Evolutionary conservation across 2,888 invertebrate species (phyloP).

Genomic region (Lithophane semibrunnea): DNA sequence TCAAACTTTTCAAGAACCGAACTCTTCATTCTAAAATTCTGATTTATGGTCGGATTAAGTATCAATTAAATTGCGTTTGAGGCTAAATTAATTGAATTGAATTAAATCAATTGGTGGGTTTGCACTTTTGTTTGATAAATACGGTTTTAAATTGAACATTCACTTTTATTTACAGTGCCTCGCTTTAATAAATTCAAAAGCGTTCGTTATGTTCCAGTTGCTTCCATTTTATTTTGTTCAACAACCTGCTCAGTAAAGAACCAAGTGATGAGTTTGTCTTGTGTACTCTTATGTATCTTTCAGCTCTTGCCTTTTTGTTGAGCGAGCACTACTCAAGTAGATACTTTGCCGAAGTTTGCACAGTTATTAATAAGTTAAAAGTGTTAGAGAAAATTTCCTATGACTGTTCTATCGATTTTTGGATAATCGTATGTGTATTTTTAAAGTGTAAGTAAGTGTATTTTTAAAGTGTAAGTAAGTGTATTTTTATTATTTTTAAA

Average conservation of each 20-base stretch:
- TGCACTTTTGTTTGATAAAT: slow-evolving; percentile 10
- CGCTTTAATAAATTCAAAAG: neutral
- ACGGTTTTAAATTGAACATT: slow-evolving; percentile 13
- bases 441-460: too few species aligned
- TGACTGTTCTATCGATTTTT: neutral
- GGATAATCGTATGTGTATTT: neutral
- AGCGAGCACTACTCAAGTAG: neutral
- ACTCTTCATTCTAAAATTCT: slow-evolving; percentile 3
- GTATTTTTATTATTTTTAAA: too few species aligned
- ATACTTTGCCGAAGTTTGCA: neutral
- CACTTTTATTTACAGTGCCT: neutral
- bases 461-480: too few species aligned
- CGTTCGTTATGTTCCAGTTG: neutral
- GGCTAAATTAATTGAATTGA: slow-evolving; percentile 26
- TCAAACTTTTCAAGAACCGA: slow-evolving; percentile 20
- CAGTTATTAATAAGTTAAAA: neutral
- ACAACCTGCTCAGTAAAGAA: neutral
- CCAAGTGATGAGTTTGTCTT: neutral
- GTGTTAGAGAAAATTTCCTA: neutral
- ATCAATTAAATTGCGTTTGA: slow-evolving; percentile 28
- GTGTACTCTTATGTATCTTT: neutral
- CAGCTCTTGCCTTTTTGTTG: neutral
- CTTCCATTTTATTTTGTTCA: neutral
- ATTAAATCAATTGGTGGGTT: slow-evolving; percentile 16
- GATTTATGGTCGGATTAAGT: slow-evolving; percentile 43